Percentiles rank a stretch among this genome's conserved stretches.
Conservation (phyloP, 2,888 invertebrate species). For the Disparrhopalites patrizii region DNA sequence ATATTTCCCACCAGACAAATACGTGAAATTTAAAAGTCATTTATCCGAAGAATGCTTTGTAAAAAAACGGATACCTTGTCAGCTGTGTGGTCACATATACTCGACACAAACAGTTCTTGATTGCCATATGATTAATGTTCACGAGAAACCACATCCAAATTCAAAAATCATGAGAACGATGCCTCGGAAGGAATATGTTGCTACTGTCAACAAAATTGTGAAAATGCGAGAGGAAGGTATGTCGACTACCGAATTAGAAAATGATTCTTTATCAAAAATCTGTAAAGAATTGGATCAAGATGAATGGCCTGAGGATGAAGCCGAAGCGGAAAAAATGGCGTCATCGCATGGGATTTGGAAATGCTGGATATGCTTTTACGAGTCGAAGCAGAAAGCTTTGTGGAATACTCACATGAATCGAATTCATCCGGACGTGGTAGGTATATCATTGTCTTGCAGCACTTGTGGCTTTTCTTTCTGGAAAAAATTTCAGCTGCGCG, state of each 20-base stretch:
- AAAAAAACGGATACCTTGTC: not conserved
- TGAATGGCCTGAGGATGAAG: constrained; percentile 13
- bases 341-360: not conserved
- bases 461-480: not conserved
- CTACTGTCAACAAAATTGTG: not conserved
- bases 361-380: constrained; percentile 13
- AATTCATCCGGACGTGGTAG: constrained; percentile 1
- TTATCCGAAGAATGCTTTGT: not conserved
- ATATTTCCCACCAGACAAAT: not conserved
- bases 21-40: not conserved
- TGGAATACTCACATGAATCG: constrained; percentile 5
- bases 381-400: not conserved
- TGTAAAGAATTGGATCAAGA: constrained; percentile 4
- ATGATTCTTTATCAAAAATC: not conserved
- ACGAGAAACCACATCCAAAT: not conserved
- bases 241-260: not conserved
- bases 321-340: not conserved
- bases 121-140: not conserved
- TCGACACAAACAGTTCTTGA: not conserved
- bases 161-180: not conserved
- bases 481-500: not conserved
- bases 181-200: constrained; percentile 4
- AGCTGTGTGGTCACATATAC: not conserved
- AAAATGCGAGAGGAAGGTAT: not conserved
- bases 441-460: not conserved